Evolutionary conservation across 2,888 invertebrate genomes (phyloP).

Genomic region (Netelia melanura): DNA sequence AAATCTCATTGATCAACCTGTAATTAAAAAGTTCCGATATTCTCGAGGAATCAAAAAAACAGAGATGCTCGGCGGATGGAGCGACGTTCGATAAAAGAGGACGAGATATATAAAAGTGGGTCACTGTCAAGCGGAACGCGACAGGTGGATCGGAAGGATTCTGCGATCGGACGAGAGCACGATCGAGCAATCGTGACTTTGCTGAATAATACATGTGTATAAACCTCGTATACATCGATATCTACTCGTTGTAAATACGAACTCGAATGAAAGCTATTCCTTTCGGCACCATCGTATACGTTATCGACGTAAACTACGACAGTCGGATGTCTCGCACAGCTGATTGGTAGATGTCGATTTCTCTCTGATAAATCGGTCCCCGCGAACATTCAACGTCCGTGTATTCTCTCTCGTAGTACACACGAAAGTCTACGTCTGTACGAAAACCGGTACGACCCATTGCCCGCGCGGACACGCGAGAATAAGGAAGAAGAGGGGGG

Average conservation of each 20-base stretch:
- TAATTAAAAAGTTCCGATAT: not conserved
- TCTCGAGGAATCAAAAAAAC: not conserved
- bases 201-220: slow-evolving; percentile 13
- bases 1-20: not conserved
- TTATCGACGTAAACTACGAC: not conserved
- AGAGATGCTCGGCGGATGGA: not conserved
- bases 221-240: not conserved
- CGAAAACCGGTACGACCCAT: slow-evolving; percentile 23
- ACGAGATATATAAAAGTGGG: slow-evolving; percentile 13
- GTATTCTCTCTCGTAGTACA: not conserved
- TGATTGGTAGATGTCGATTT: slow-evolving; percentile 37
- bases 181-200: not conserved
- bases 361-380: slow-evolving; percentile 8
- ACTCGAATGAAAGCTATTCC: slow-evolving; percentile 19
- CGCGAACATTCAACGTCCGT: not conserved
- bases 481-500: not conserved
- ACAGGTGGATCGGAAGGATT: slow-evolving; percentile 16
- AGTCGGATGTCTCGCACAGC: not conserved
- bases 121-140: slow-evolving; percentile 11
- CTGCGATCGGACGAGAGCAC: not conserved
- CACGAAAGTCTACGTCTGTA: not conserved
- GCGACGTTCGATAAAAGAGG: slow-evolving; percentile 4
- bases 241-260: not conserved
- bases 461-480: not conserved
- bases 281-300: not conserved